Evolutionary conservation across 2,888 invertebrate genomes (phyloP).

Genomic region (Euproctis similis): DNA sequence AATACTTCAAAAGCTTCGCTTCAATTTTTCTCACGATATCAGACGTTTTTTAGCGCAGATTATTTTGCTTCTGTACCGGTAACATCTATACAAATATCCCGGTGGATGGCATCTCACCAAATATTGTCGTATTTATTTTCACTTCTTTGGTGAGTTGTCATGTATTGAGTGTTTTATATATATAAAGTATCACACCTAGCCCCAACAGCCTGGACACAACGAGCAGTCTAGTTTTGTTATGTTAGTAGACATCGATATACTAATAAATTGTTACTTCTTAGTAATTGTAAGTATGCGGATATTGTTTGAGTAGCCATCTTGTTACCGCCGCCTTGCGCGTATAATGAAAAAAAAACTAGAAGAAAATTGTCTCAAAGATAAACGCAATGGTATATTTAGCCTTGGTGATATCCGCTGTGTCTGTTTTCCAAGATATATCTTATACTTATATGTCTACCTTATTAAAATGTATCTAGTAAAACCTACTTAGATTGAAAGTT

Average conservation of each 20-base stretch:
- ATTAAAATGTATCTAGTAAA: no score
- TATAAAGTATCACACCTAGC: constrained; percentile 63
- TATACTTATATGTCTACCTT: no score
- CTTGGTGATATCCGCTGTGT: no score
- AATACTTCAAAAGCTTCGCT: no score
- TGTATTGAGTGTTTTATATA: constrained; percentile 40
- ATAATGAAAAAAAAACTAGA: no score
- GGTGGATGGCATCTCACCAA: constrained; percentile 37
- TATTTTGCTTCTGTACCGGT: constrained; percentile 22
- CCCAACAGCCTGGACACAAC: constrained; percentile 60
- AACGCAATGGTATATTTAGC: no score
- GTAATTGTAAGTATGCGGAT: constrained; percentile 40
- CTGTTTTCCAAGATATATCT: no score
- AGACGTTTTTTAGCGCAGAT: no score
- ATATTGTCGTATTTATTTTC: no score
- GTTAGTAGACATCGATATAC: constrained; percentile 75
- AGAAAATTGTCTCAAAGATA: no score
- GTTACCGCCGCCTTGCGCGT: constrained; percentile 62
- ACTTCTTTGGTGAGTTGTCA: constrained; percentile 36
- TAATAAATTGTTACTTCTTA: constrained; percentile 45
- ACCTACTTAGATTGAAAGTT: no score
- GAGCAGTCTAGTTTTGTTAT: constrained; percentile 64
- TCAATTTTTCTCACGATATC: no score
- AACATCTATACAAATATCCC: constrained; percentile 24
- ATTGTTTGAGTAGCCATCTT: constrained; percentile 44